Conservation (phyloP, 1,140 invertebrate species). For the Melipona quadrifasciata region DNA sequence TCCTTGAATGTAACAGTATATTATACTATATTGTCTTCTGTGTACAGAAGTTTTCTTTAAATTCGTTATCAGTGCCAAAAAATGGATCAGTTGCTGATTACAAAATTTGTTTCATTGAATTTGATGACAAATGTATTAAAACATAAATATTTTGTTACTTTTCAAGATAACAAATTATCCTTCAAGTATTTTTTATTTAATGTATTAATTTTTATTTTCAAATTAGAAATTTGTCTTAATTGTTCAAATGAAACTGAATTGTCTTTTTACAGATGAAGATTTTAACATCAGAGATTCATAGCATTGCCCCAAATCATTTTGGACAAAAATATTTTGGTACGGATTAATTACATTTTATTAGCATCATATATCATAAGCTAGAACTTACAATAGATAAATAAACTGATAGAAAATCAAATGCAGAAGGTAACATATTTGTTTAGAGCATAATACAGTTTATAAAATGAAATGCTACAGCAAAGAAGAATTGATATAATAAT, state of each 20-base stretch:
- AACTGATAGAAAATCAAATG: slow-evolving; percentile 57
- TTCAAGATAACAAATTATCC: background rate
- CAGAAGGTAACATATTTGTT: slow-evolving; percentile 47
- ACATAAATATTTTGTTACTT: background rate
- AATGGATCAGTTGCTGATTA: background rate
- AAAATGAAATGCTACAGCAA: background rate
- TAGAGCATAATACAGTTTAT: slow-evolving; percentile 21
- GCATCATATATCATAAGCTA: slow-evolving; percentile 44
- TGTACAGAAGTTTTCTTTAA: background rate
- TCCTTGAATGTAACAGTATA: background rate
- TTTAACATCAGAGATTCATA: slow-evolving; percentile 96
- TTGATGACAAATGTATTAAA: background rate
- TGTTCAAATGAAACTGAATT: slow-evolving; percentile 16
- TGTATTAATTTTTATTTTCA: background rate
- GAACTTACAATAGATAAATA: slow-evolving; percentile 33
- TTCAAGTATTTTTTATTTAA: background rate
- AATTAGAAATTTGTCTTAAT: background rate
- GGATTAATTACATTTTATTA: slow-evolving; percentile 86
- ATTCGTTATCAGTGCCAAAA: background rate
- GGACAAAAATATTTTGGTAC: slow-evolving; percentile 99
- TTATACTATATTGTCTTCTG: background rate
- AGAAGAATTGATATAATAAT: background rate
- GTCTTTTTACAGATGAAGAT: slow-evolving; percentile 90
- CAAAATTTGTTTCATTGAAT: background rate
- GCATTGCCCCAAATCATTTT: slow-evolving; percentile 98